These are phyloP conservation scores for Phenganax subtilis DNA, from an alignment of 92 coral and sea anemone species.

Conservation along the genomic window DNA sequence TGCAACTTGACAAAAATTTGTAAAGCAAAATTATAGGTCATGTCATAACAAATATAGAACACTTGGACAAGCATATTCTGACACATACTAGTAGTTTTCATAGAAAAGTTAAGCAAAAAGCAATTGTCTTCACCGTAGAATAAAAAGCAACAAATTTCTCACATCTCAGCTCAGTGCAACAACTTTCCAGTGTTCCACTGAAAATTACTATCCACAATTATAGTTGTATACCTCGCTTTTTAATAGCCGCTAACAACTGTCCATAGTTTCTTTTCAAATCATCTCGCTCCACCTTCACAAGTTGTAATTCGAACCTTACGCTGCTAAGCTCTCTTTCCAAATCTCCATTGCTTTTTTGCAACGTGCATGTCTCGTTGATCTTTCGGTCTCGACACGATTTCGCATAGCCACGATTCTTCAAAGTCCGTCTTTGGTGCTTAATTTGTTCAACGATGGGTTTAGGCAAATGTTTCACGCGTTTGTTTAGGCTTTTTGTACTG, in stretches of 20 bases:
- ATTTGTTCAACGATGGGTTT: background rate
- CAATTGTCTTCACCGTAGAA: no score
- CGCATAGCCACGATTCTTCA: conserved; percentile 17
- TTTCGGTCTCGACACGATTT: conserved; percentile 7
- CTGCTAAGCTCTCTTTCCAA: conserved; percentile 8
- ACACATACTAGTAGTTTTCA: no score
- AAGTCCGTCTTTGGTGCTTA: conserved; percentile 4
- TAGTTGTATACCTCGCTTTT: background rate
- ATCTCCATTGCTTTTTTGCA: background rate
- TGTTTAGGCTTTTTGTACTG: background rate
- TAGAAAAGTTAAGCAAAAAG: no score
- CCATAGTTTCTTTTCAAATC: background rate
- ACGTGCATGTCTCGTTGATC: background rate
- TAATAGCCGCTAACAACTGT: background rate
- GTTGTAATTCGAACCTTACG: background rate
- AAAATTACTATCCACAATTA: no score
- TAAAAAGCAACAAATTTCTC: no score
- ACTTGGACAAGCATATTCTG: no score
- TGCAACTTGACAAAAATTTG: no score
- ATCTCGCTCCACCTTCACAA: background rate
- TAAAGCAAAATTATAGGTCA: no score
- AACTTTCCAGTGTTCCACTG: no score
- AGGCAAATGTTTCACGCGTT: background rate
- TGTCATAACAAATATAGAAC: no score
- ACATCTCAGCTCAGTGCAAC: no score